Percentiles rank a stretch among this genome's conserved stretches.
These are phyloP conservation scores for Callorhinus ursinus DNA, from an alignment of 2,113 vertebrate genomes.

Conservation along the genomic window DNA sequence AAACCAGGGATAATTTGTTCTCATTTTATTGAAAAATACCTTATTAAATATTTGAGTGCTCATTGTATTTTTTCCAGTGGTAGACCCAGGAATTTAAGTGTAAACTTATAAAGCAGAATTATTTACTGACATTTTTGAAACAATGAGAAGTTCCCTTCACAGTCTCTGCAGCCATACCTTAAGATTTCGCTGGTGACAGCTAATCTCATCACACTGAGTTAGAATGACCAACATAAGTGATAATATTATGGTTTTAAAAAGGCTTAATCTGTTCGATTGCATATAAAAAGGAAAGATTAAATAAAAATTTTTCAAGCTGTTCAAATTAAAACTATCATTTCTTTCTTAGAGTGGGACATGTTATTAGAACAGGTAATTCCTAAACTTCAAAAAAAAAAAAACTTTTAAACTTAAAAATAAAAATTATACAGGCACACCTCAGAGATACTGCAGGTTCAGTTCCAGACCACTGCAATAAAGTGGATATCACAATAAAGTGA, in stretches of 20 bases:
- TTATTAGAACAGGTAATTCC: constrained; percentile 11
- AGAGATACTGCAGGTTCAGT: neutral
- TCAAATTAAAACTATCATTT: constrained; percentile 40
- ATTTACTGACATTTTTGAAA: neutral
- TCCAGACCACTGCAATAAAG: neutral
- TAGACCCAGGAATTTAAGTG: neutral
- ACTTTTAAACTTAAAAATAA: neutral
- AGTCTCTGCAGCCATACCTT: neutral
- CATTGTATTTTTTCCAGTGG: neutral
- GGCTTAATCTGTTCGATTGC: neutral
- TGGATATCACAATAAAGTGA: neutral
- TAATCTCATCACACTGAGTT: neutral
- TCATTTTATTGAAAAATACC: constrained; percentile 20
- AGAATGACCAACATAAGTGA: neutral
- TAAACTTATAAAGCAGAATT: constrained; percentile 2
- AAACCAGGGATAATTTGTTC: neutral
- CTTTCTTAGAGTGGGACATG: neutral
- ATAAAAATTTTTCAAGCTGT: neutral
- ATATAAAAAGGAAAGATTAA: neutral
- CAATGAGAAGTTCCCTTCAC: neutral
- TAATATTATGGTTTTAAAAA: neutral
- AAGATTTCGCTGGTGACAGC: neutral
- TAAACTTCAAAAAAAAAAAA: neutral
- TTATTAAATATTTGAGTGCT: neutral
- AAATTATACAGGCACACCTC: neutral